Evolutionary conservation across 37 sponge, comb jelly and placozoan species (phyloP), one percentile per base, ranked within the genome.

Genomic region (Chondrosia reniformis): DNA sequence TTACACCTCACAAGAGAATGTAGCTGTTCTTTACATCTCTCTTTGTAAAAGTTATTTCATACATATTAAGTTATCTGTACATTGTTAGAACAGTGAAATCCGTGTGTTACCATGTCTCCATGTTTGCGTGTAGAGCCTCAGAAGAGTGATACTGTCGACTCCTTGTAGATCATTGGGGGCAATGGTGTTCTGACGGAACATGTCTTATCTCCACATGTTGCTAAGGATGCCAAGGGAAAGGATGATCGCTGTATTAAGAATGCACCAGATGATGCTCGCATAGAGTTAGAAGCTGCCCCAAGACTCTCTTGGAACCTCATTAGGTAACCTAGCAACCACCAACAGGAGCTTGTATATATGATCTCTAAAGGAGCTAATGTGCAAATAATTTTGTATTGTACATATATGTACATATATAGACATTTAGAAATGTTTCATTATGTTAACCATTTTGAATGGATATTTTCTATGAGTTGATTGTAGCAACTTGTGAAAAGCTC

Each of bases 221-320:
- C 56, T 34, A 1, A 55, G 7, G 55, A 55, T 4, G 81, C 87
- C 42, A 63, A 74, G 25, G 87, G 82, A 12, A 86, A 86, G 33
- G 87, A 83, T 21, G 44, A 56, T 64, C 46, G 41, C 2, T 31
- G 41, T 19, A 17, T 45, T 17, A 62, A 17, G 44, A 25, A 24
- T 13, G 61, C 74, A 36, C 75, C 82, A 38, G 76, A 82, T 57
- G 94, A 89, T 62, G 94, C 90, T 10, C 90, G 88, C 55, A 86
- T 94, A 0, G 80, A 81, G 57, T 57, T 94, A 8, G 13, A 37
- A 33, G 73, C 49, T 55, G 44, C 67, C 39, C 82, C 90, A n/a
- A 74, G 87, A 28, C 44, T 85, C 15, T 79, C 63, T 41, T 94
- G 94, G 94, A 84, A 65, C 56, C 75, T 94, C 24, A 63, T 81